Conservation (phyloP, 2,113 vertebrate species). For the Dolichallabes microphthalmus region DNA sequence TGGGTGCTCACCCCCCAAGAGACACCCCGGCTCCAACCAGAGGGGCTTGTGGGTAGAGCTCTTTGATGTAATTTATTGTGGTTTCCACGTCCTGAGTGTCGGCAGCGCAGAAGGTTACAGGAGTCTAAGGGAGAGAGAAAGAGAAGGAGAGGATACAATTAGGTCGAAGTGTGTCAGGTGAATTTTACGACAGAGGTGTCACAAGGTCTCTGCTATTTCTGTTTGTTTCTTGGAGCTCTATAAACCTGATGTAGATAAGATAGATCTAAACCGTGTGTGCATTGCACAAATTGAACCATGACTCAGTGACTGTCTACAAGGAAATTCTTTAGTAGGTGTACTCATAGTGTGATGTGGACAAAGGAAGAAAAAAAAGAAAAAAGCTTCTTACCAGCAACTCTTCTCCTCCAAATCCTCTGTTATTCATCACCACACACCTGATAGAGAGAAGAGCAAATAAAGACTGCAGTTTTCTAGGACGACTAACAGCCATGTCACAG, state of each 20-base stretch:
- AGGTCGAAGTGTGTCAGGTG: neutral
- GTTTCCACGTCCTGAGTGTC: slow-evolving; percentile 76
- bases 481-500: neutral
- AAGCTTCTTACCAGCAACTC: slow-evolving; percentile 74
- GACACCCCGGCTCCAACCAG: slow-evolving; percentile 78
- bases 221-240: neutral
- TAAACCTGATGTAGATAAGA: slow-evolving; percentile 10
- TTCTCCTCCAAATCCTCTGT: slow-evolving; percentile 77
- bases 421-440: slow-evolving; percentile 82
- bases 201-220: neutral
- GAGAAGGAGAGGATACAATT: neutral
- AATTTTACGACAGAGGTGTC: neutral
- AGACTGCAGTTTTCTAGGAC: neutral
- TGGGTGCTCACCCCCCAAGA: slow-evolving; percentile 77
- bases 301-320: neutral
- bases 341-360: neutral
- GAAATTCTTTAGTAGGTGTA: neutral
- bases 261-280: too few relatives aligned
- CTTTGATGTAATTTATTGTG: slow-evolving; percentile 73
- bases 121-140: slow-evolving; percentile 66
- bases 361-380: neutral
- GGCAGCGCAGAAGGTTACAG: slow-evolving; percentile 75
- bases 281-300: neutral
- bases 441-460: slow-evolving; percentile 17
- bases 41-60: slow-evolving; percentile 50